phyloP scores from a whole-genome alignment of 2,113 vertebrate species.

The Colossoma macropomum region DNA sequence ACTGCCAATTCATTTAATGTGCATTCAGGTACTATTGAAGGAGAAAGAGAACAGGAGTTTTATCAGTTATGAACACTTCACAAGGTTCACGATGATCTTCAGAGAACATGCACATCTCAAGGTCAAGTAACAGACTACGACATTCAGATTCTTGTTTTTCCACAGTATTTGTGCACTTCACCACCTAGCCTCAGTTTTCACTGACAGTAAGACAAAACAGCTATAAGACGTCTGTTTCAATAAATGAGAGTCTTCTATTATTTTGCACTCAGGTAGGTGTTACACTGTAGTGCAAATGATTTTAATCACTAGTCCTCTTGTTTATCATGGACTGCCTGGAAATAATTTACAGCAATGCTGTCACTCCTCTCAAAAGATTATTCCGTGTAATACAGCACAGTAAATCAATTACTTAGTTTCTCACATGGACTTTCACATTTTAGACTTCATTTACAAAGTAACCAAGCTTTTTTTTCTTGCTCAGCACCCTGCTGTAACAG shows the following conservation, averaged over 20 bases:
- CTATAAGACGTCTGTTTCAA: not conserved
- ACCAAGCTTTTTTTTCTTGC: too few species aligned
- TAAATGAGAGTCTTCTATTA: not conserved
- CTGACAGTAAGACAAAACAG: not conserved
- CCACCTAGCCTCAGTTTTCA: not conserved
- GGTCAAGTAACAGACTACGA: not conserved
- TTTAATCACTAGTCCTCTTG: not conserved
- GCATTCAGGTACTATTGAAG: not conserved
- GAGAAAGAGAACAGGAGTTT: not conserved
- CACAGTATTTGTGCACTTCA: not conserved
- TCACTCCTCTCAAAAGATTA: not conserved
- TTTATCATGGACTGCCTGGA: not conserved
- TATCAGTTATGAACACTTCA: not conserved
- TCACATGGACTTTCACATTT: not conserved
- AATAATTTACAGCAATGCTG: not conserved
- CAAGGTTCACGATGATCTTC: not conserved
- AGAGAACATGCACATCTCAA: not conserved
- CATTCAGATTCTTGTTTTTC: not conserved
- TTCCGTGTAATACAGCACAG: not conserved
- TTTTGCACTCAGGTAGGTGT: not conserved
- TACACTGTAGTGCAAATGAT: not conserved
- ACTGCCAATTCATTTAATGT: not conserved
- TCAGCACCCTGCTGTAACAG: too few species aligned
- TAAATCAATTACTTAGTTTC: not conserved
- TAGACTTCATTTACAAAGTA: too few species aligned